Conservation (phyloP, 2,113 vertebrate species). For the Eretmochelys imbricata region DNA sequence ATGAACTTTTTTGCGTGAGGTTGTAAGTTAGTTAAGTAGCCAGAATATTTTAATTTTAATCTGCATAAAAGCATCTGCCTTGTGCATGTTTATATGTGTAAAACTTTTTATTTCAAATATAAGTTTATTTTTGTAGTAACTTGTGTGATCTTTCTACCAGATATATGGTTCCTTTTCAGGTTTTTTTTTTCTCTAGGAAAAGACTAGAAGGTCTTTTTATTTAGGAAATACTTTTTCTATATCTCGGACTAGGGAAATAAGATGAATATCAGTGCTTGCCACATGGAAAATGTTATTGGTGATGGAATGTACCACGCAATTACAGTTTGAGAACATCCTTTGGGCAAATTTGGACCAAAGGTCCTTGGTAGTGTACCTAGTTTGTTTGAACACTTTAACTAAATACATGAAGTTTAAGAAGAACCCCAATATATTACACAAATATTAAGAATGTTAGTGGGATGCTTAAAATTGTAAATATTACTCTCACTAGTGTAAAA, state of each 20-base stretch:
- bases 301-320: not conserved
- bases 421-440: not conserved
- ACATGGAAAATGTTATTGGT: not conserved
- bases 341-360: not conserved
- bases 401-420: not conserved
- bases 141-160: conserved; percentile 4
- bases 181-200: not conserved
- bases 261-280: not conserved
- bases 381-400: not conserved
- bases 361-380: not conserved
- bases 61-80: conserved; percentile 56
- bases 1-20: not conserved
- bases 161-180: not conserved
- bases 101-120: conserved; percentile 44
- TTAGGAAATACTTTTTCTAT: not conserved
- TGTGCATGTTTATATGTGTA: conserved; percentile 66
- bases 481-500: not conserved
- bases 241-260: not conserved
- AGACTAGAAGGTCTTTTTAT: not conserved
- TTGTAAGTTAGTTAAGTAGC: not conserved
- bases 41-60: not conserved
- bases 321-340: not conserved
- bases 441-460: not conserved
- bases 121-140: not conserved
- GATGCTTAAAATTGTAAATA: not conserved